These are phyloP conservation scores for Cheilosia urbana DNA, from an alignment of 2,888 invertebrate species.

Conservation along the genomic window DNA sequence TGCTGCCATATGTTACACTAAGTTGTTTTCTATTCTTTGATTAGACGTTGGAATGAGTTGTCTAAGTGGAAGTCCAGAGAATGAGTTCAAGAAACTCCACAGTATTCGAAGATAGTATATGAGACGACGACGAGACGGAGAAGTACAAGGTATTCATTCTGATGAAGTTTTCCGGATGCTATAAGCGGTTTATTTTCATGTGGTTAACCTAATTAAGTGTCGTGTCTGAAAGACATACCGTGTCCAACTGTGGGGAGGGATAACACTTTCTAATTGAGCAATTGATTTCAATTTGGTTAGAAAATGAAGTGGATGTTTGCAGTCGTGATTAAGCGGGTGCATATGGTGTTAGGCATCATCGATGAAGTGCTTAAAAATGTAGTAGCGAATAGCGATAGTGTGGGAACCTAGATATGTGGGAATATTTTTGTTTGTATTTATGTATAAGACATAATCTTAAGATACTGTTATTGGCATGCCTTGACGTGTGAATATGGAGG, in stretches of 20 bases:
- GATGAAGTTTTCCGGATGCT: slow-evolving; percentile 44
- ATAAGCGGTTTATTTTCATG: slow-evolving; percentile 5
- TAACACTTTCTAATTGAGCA: slow-evolving; percentile 33
- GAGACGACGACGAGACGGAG: slow-evolving; percentile 11
- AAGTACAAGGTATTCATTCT: slow-evolving; percentile 4
- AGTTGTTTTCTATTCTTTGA: slow-evolving; percentile 46
- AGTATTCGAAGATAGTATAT: slow-evolving; percentile 28
- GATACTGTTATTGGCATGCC: no score
- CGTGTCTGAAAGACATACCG: neutral
- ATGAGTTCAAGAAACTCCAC: slow-evolving; percentile 55
- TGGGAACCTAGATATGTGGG: no score
- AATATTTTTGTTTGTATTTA: no score
- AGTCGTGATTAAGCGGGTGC: neutral
- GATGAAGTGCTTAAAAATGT: no score
- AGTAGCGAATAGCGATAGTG: no score
- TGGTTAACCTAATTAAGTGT: slow-evolving; percentile 29
- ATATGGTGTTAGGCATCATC: neutral
- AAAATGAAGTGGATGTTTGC: neutral
- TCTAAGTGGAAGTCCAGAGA: slow-evolving; percentile 27
- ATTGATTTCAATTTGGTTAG: slow-evolving; percentile 3
- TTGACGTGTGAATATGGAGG: no score
- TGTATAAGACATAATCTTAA: no score
- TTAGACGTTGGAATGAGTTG: slow-evolving; percentile 23
- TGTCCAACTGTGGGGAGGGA: neutral
- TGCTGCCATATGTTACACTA: slow-evolving; percentile 30